Percentiles rank a stretch among this genome's conserved stretches.
Evolutionary conservation across 2,888 invertebrate species (phyloP).

Genomic region (Thecophora atra): DNA sequence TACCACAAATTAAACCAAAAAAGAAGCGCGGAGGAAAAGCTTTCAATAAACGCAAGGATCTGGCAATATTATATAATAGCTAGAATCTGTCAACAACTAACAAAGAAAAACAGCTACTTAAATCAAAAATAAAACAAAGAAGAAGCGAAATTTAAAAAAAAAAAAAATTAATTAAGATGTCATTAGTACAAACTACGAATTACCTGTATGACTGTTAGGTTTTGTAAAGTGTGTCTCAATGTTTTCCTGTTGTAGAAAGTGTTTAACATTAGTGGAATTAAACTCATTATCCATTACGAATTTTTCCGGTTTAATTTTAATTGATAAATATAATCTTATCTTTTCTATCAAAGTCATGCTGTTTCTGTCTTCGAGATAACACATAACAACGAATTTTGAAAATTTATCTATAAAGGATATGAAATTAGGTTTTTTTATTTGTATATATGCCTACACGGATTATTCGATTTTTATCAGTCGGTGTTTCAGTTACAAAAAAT

Average conservation of each 20-base stretch:
- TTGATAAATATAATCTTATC: neutral
- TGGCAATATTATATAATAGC: too few species aligned
- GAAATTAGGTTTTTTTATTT: conserved; percentile 3
- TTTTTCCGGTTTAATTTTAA: neutral
- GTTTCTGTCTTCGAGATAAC: neutral
- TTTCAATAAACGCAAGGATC: too few species aligned
- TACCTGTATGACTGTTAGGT: neutral
- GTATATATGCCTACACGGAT: neutral
- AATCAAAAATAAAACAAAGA: too few species aligned
- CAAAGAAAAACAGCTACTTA: too few species aligned
- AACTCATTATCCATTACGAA: neutral
- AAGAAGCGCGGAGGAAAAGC: too few species aligned
- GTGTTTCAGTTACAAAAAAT: conserved; percentile 16
- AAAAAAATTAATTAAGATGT: too few species aligned
- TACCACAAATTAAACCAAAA: too few species aligned
- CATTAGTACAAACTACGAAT: neutral
- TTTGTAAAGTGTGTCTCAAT: neutral
- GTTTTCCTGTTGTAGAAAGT: neutral
- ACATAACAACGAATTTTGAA: neutral
- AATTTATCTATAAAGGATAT: conserved; percentile 3
- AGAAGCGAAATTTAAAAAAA: too few species aligned
- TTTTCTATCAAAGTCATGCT: neutral
- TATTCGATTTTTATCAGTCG: conserved; percentile 10
- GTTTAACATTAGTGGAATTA: neutral
- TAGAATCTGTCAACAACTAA: too few species aligned